Percentiles rank a stretch among this genome's conserved stretches.
Evolutionary conservation across 2,797 vertebrate genomes (phyloP).

Genomic region (Oreortyx pictus): DNA sequence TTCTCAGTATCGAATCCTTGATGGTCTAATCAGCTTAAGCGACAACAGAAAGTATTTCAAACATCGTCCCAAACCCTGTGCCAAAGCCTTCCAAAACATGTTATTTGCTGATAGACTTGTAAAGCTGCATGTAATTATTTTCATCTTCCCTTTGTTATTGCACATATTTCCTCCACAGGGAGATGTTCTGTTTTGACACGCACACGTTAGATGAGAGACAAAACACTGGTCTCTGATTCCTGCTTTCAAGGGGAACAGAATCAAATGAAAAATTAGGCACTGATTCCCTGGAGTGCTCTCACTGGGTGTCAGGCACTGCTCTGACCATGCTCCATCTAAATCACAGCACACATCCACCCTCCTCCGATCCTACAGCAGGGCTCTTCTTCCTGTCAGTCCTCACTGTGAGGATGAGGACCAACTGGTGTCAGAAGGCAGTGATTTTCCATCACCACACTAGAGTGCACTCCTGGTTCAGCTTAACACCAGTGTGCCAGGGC

Average conservation of each 20-base stretch:
- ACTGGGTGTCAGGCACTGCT: background rate
- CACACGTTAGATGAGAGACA: fast-evolving
- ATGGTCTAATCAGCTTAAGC: background rate
- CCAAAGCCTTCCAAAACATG: background rate
- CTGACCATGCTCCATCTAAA: fast-evolving
- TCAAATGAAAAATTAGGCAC: background rate
- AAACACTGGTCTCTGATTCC: background rate
- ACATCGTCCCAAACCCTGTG: too few relatives aligned
- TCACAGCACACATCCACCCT: background rate
- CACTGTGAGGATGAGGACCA: background rate
- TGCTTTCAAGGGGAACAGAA: background rate
- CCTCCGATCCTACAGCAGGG: background rate
- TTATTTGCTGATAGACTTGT: fast-evolving
- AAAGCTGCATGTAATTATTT: background rate
- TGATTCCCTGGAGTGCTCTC: fast-evolving
- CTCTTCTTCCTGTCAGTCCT: background rate
- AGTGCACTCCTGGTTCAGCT: slow-evolving; percentile 25
- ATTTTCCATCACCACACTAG: background rate
- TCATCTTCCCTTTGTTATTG: background rate
- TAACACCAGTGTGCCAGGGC: background rate
- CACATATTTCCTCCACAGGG: background rate
- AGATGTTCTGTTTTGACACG: background rate
- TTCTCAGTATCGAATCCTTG: background rate
- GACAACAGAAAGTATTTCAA: background rate
- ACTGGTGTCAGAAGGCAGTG: background rate